A percentile compares a stretch with the other conserved stretches of the same genome.
Evolutionary conservation across 2,113 vertebrate species (phyloP).

Genomic region (Cyprinodon variegatus): DNA sequence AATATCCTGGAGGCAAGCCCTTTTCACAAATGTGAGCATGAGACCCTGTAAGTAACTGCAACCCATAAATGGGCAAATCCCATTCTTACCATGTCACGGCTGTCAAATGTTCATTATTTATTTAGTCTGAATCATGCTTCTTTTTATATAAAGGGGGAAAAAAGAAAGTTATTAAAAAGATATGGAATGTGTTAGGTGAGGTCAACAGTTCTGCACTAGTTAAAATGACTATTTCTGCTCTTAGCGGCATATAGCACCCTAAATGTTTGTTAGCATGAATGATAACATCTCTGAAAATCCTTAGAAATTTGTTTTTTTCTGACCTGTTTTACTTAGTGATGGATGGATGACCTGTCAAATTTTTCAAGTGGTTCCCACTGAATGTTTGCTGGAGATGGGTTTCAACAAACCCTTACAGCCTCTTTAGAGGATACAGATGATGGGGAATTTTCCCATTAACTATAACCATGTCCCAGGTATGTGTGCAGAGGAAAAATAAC

Average conservation of each 20-base stretch:
- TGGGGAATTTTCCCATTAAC: too few species aligned
- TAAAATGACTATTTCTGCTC: neutral
- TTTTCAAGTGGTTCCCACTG: too few species aligned
- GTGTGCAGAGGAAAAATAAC: conserved; percentile 13
- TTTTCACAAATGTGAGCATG: conserved; percentile 6
- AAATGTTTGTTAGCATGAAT: too few species aligned
- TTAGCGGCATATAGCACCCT: too few species aligned
- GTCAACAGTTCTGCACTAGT: neutral
- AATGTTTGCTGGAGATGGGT: too few species aligned
- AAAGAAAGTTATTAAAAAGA: neutral
- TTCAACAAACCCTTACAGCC: too few species aligned
- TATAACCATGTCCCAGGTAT: too few species aligned
- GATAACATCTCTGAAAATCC: neutral
- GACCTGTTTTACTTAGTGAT: too few species aligned
- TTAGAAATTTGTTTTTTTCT: neutral
- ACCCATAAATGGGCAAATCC: conserved; percentile 6
- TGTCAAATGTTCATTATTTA: neutral
- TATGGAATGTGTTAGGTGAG: neutral
- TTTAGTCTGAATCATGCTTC: conserved; percentile 4
- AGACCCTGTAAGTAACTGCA: neutral
- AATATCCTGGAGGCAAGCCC: conserved; percentile 2
- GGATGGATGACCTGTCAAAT: too few species aligned
- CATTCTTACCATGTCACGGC: neutral
- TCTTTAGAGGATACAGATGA: too few species aligned
- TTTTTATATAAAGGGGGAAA: conserved; percentile 3